A percentile compares a stretch with the other conserved stretches of the same genome.
Conservation (phyloP, 2,888 invertebrate genomes). For the Pelosia muscerda region DNA sequence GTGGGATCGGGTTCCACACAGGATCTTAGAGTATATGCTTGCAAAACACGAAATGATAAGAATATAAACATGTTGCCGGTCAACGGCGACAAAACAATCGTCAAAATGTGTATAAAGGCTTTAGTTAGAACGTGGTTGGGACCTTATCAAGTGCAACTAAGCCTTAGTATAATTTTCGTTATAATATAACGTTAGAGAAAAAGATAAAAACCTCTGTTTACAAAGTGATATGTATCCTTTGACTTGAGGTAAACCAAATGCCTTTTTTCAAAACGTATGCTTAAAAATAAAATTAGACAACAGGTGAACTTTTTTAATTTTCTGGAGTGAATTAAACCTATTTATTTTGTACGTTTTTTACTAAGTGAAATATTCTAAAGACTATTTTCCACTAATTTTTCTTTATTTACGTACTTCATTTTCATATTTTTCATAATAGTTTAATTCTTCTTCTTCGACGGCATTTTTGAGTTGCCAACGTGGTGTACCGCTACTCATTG, state of each 20-base stretch:
- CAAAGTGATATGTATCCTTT: not conserved
- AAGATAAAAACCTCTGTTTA: not conserved
- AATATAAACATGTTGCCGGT: not conserved
- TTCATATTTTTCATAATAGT: no score
- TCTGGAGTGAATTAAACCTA: not conserved
- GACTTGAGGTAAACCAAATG: not conserved
- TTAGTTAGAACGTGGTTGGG: not conserved
- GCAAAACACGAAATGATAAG: not conserved
- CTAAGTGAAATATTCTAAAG: not conserved
- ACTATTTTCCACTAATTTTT: not conserved
- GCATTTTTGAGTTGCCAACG: no score
- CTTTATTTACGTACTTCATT: not conserved
- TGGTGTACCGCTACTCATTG: no score
- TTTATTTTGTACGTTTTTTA: not conserved
- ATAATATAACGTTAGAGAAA: not conserved
- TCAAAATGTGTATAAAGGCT: not conserved
- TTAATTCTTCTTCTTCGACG: no score
- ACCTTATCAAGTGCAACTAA: not conserved
- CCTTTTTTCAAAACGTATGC: not conserved
- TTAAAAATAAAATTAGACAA: not conserved
- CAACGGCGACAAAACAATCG: not conserved
- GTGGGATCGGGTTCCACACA: no score
- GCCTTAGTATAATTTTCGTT: not conserved
- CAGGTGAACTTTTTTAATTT: not conserved
- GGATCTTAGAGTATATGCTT: no score